Conservation (phyloP, 2,113 vertebrate species). For the Microcebus ravelobensis region DNA sequence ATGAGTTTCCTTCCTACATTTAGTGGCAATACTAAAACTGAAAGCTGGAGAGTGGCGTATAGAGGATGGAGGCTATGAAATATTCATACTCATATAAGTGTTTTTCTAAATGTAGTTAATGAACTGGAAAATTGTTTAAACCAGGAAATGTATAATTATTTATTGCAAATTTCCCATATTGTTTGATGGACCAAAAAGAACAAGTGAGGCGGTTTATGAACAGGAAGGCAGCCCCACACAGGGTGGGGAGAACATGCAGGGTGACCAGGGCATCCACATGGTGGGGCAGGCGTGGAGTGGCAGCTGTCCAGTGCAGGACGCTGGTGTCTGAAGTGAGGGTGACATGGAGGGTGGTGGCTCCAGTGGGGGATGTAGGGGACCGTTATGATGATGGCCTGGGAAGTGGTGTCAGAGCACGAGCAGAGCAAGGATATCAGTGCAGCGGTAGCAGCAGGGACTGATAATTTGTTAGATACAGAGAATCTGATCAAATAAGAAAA, state of each 20-base stretch:
- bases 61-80: not conserved
- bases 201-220: not conserved
- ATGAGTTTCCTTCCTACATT: not conserved
- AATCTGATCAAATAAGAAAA: not conserved
- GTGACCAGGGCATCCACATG: fast-evolving
- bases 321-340: not conserved
- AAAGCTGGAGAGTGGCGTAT: not conserved
- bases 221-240: not conserved
- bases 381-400: not conserved
- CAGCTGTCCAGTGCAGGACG: fast-evolving
- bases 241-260: not conserved
- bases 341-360: too few species aligned
- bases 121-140: not conserved
- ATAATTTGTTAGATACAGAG: fast-evolving
- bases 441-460: too few species aligned
- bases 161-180: not conserved
- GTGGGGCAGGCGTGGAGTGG: fast-evolving
- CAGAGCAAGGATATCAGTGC: fast-evolving
- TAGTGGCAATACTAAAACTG: not conserved
- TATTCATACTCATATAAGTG: not conserved
- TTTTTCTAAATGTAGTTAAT: conserved; percentile 37
- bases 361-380: too few species aligned
- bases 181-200: not conserved
- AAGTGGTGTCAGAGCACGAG: not conserved
- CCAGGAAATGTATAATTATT: not conserved